Percentiles rank a stretch among this genome's conserved stretches.
These are phyloP conservation scores for Aspidapion aeneum DNA, from an alignment of 2,888 invertebrate species.

Conservation along the genomic window DNA sequence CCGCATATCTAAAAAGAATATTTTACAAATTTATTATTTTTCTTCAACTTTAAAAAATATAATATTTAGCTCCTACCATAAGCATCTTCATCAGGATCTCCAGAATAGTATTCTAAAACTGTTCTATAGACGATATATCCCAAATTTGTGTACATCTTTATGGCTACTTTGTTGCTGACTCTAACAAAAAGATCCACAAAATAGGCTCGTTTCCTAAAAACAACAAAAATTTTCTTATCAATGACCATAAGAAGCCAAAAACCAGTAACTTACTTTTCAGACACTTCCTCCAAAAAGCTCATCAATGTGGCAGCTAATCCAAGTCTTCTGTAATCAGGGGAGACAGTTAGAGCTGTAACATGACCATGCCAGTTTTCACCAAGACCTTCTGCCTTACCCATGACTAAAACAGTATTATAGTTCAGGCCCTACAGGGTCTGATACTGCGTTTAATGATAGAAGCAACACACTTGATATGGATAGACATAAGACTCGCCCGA, in stretches of 20 bases:
- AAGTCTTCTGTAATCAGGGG: conserved; percentile 88
- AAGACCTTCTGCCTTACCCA: conserved; percentile 98
- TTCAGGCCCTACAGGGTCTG: too few species aligned
- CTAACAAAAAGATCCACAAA: conserved; percentile 99
- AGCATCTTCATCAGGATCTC: conserved; percentile 97
- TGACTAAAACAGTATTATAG: conserved; percentile 77
- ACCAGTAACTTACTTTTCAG: conserved; percentile 76
- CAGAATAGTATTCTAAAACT: conserved; percentile 97
- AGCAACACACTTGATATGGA: too few species aligned
- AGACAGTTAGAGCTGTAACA: conserved; percentile 96
- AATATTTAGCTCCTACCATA: conserved; percentile 68
- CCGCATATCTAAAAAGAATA: conserved; percentile 83
- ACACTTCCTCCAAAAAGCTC: conserved; percentile 92
- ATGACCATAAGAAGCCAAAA: too few species aligned
- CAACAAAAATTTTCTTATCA: too few species aligned
- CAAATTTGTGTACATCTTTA: conserved; percentile 94
- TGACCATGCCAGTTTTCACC: conserved; percentile 99
- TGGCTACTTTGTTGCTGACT: conserved; percentile 95
- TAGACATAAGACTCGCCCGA: too few species aligned
- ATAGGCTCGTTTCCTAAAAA: conserved; percentile 86
- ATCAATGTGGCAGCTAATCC: conserved; percentile 92
- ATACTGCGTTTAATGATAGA: too few species aligned
- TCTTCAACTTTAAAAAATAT: neutral
- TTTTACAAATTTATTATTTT: neutral
- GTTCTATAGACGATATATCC: conserved; percentile 96